A percentile compares a stretch with the other conserved stretches of the same genome.
These are phyloP conservation scores for Varroa destructor DNA, from an alignment of 1,140 invertebrate species.

Conservation along the genomic window DNA sequence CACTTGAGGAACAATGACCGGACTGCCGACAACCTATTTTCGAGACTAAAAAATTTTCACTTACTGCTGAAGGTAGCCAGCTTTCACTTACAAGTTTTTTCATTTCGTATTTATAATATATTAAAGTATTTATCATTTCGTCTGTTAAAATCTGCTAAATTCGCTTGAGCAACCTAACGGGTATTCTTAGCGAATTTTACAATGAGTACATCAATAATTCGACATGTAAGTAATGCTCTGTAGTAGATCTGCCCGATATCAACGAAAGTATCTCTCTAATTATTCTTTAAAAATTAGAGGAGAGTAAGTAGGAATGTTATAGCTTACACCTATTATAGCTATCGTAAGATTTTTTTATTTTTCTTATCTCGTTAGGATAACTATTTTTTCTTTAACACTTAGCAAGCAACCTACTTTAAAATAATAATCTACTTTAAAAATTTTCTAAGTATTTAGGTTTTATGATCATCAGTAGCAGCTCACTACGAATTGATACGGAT, in stretches of 20 bases:
- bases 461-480: not conserved
- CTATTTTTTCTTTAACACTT: too few species aligned
- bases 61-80: not conserved
- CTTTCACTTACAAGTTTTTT: not conserved
- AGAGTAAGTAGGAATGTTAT: too few species aligned
- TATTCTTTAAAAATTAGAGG: too few species aligned
- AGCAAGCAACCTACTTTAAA: not conserved
- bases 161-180: not conserved
- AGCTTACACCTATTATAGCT: too few species aligned
- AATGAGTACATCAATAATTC: not conserved
- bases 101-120: not conserved
- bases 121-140: not conserved
- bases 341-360: too few species aligned
- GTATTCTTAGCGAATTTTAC: not conserved
- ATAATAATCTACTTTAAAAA: conserved; percentile 5
- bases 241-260: too few species aligned
- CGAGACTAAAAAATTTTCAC: not conserved
- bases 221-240: not conserved
- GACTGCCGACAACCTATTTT: conserved; percentile 1
- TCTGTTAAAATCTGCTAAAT: not conserved
- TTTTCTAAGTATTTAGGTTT: not conserved
- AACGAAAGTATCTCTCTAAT: too few species aligned
- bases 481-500: not conserved
- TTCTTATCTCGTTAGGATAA: too few species aligned
- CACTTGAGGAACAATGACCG: too few species aligned